Percentiles rank a stretch among this genome's conserved stretches.
Evolutionary conservation across 1,140 invertebrate species (phyloP).

Genomic region (Drosophila sucinea): DNA sequence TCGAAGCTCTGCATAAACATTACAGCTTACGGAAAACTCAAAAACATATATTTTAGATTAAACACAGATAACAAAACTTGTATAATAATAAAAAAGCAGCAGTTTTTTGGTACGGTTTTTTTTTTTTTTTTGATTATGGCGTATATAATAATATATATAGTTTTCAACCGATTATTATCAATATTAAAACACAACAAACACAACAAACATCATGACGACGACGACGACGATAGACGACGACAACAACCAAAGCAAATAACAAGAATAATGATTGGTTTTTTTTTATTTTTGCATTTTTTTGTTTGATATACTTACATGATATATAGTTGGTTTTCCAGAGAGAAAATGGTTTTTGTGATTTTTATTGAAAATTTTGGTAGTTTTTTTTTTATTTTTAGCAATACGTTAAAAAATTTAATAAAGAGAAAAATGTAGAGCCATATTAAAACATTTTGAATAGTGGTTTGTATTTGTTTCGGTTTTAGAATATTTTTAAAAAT

Average conservation of each 20-base stretch:
- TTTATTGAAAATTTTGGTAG: constrained; percentile 55
- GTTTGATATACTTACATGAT: constrained; percentile 65
- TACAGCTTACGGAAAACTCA: constrained; percentile 76
- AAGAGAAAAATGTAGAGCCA: constrained; percentile 78
- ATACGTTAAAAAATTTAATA: constrained; percentile 77
- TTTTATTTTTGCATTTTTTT: not conserved
- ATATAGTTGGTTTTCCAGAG: constrained; percentile 63
- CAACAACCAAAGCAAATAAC: constrained; percentile 81
- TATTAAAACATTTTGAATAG: constrained; percentile 73
- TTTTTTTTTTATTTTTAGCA: constrained; percentile 61
- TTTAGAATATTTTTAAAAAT: constrained; percentile 68
- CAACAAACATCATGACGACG: constrained; percentile 73
- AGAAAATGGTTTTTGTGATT: constrained; percentile 62
- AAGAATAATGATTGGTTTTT: constrained; percentile 66
- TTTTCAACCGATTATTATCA: constrained; percentile 8
- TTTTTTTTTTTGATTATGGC: constrained; percentile 6
- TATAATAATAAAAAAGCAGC: constrained; percentile 31
- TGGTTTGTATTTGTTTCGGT: constrained; percentile 61
- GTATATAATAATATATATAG: constrained; percentile 7
- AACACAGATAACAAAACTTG: constrained; percentile 11
- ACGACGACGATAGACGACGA: constrained; percentile 69
- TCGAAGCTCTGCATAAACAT: constrained; percentile 81
- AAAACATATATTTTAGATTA: constrained; percentile 31
- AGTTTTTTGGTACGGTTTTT: constrained; percentile 10
- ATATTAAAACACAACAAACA: constrained; percentile 65